Evolutionary conservation across 2,888 invertebrate species (phyloP).

Genomic region (Drosophila helvetica): DNA sequence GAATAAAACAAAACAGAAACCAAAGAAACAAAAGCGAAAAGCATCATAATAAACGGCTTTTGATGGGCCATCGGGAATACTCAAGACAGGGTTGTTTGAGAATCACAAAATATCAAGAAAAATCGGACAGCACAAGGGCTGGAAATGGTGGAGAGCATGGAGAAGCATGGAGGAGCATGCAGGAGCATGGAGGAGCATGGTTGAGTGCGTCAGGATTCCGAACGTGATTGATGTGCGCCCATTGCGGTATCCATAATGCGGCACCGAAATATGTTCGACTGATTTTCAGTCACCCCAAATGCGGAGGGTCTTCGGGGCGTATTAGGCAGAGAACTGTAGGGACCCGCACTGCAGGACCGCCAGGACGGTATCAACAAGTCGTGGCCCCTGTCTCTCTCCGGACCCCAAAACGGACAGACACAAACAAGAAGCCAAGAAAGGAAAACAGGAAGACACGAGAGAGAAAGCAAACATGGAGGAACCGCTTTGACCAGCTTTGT

Average conservation of each 20-base stretch:
- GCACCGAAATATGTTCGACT: slow-evolving; percentile 10
- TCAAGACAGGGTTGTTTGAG: slow-evolving; percentile 41
- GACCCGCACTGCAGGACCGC: too few species aligned
- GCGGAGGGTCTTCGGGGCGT: too few species aligned
- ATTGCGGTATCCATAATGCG: slow-evolving; percentile 49
- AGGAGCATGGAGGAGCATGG: too few species aligned
- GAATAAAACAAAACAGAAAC: neutral
- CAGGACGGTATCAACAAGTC: too few species aligned
- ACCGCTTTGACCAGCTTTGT: slow-evolving; percentile 25
- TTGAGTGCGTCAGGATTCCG: slow-evolving; percentile 13
- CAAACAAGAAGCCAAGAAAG: too few species aligned
- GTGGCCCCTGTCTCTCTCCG: too few species aligned
- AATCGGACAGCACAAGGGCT: slow-evolving; percentile 12
- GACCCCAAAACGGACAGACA: too few species aligned
- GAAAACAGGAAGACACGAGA: too few species aligned
- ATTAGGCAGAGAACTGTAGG: too few species aligned
- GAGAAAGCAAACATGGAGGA: too few species aligned
- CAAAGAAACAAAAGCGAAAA: slow-evolving; percentile 45
- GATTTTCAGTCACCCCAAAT: slow-evolving; percentile 6
- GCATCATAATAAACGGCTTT: slow-evolving; percentile 74
- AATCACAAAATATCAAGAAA: slow-evolving; percentile 31
- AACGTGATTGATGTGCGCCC: slow-evolving; percentile 69
- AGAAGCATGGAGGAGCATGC: too few species aligned
- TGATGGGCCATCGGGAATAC: slow-evolving; percentile 61
- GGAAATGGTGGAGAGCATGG: slow-evolving; percentile 1